A percentile compares a stretch with the other conserved stretches of the same genome.
Conservation (phyloP, 2,113 vertebrate genomes). For the Chionis minor region DNA sequence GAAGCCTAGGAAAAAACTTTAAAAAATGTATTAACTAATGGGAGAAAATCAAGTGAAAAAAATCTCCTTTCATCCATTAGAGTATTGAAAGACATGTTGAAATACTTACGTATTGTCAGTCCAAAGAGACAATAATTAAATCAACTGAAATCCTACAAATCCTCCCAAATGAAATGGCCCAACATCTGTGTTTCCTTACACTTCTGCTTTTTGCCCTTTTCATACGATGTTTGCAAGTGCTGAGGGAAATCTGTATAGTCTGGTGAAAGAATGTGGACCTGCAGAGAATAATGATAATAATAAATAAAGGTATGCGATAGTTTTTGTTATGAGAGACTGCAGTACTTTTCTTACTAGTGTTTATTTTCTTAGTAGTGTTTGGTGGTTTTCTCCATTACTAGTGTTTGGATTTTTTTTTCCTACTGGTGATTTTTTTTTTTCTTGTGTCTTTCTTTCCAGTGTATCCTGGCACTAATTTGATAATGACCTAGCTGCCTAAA, state of each 20-base stretch:
- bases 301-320: neutral
- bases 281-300: neutral
- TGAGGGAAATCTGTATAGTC: neutral
- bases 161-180: neutral
- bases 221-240: neutral
- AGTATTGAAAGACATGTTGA: neutral
- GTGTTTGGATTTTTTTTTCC: neutral
- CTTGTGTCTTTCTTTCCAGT: neutral
- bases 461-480: neutral
- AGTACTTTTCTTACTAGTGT: neutral
- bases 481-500: neutral
- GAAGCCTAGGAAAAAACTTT: neutral
- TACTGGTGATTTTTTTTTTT: neutral
- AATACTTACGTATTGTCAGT: neutral
- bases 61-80: neutral
- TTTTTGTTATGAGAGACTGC: neutral
- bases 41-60: neutral
- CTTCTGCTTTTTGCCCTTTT: neutral
- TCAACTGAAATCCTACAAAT: neutral
- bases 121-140: neutral
- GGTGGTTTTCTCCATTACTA: neutral
- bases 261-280: neutral
- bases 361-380: neutral
- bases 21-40: neutral
- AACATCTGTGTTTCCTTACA: neutral